Conservation (phyloP, 2,888 invertebrate genomes). For the Caradrina kadenii region DNA sequence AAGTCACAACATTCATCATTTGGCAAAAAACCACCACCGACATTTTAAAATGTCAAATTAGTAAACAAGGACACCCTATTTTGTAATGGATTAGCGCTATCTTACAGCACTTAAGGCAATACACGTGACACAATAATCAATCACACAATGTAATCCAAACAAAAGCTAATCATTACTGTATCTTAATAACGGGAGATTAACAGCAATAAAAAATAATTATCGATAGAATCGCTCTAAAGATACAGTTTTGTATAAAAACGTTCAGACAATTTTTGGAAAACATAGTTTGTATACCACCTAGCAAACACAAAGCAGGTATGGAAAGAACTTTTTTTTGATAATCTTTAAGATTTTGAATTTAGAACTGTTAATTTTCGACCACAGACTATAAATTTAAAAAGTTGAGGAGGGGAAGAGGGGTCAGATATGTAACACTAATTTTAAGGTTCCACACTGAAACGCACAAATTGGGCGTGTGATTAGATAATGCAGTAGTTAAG, state of each 20-base stretch:
- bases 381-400: too few species aligned
- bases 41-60: too few species aligned
- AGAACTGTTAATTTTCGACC: too few species aligned
- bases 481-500: too few species aligned
- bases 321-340: not conserved
- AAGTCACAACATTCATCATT: too few species aligned
- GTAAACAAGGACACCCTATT: too few species aligned
- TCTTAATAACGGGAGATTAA: slow-evolving; percentile 50
- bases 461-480: too few species aligned
- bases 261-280: not conserved
- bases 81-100: not conserved
- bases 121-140: slow-evolving; percentile 26
- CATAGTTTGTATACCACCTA: slow-evolving; percentile 55
- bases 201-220: slow-evolving; percentile 39
- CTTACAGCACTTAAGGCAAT: not conserved
- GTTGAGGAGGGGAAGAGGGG: too few species aligned
- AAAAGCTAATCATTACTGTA: slow-evolving; percentile 36
- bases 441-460: too few species aligned
- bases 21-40: too few species aligned
- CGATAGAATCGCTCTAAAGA: slow-evolving; percentile 6
- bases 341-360: not conserved
- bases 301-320: slow-evolving; percentile 60
- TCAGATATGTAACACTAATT: too few species aligned
- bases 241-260: slow-evolving; percentile 51
- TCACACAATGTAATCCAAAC: slow-evolving; percentile 49